These are phyloP conservation scores for Thinocorus orbignyianus DNA, from an alignment of 2,113 vertebrate genomes.

Conservation along the genomic window DNA sequence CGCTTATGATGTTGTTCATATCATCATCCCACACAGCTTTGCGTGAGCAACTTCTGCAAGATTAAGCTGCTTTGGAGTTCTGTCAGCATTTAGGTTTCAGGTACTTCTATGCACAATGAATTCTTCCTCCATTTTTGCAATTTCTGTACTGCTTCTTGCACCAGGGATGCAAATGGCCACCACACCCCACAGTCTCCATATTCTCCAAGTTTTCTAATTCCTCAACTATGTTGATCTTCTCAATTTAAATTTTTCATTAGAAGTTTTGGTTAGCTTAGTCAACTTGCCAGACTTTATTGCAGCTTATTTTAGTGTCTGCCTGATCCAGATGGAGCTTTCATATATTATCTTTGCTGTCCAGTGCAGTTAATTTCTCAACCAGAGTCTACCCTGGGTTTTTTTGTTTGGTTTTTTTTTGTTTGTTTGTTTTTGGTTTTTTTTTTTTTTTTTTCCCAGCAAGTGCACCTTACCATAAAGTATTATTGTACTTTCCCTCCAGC, in stretches of 20 bases:
- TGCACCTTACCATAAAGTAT: neutral
- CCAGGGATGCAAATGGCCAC: neutral
- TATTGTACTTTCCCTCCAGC: neutral
- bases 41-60: neutral
- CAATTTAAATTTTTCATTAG: neutral
- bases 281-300: constrained; percentile 3
- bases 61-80: neutral
- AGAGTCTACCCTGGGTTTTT: neutral
- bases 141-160: neutral
- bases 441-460: neutral
- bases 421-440: neutral
- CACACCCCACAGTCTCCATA: neutral
- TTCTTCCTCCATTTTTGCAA: neutral
- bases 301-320: constrained; percentile 15
- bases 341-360: neutral
- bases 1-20: neutral
- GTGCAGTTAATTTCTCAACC: neutral
- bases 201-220: neutral
- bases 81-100: neutral
- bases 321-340: constrained; percentile 24
- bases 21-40: constrained; percentile 15
- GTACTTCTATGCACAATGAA: neutral
- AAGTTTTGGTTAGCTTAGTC: neutral
- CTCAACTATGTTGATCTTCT: neutral
- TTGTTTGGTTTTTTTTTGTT: no score